phyloP scores from a whole-genome alignment of 1,140 invertebrate species.

The Tetraneura akinire region DNA sequence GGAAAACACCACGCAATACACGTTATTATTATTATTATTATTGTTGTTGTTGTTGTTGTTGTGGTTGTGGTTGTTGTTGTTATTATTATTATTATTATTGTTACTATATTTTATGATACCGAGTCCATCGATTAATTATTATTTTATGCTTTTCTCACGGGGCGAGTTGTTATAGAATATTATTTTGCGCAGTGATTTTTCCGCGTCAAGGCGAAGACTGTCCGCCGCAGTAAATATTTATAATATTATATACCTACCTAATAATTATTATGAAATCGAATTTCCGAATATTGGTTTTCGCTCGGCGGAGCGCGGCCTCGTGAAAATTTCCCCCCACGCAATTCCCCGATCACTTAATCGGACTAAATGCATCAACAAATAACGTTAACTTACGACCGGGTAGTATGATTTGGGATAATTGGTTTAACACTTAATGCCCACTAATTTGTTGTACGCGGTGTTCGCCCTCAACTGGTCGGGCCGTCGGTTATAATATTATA shows the following conservation, averaged over 20 bases:
- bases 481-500: background rate
- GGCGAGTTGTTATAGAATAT: no score
- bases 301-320: background rate
- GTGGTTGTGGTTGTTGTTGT: no score
- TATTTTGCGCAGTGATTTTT: no score
- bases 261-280: background rate
- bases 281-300: background rate
- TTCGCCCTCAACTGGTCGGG: background rate
- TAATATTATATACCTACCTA: background rate
- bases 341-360: background rate
- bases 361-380: conserved; percentile 10
- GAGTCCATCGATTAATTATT: no score
- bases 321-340: background rate
- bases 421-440: conserved; percentile 38
- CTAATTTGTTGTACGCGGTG: conserved; percentile 32
- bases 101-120: no score
- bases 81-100: no score
- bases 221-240: no score
- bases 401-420: conserved; percentile 15
- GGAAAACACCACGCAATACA: no score
- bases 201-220: no score
- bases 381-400: background rate
- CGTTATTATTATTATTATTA: no score
- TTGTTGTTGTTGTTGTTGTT: no score
- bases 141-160: no score